A percentile compares a stretch with the other conserved stretches of the same genome.
Evolutionary conservation across 2,888 invertebrate genomes (phyloP).

Genomic region (Stegophylla sp.): DNA sequence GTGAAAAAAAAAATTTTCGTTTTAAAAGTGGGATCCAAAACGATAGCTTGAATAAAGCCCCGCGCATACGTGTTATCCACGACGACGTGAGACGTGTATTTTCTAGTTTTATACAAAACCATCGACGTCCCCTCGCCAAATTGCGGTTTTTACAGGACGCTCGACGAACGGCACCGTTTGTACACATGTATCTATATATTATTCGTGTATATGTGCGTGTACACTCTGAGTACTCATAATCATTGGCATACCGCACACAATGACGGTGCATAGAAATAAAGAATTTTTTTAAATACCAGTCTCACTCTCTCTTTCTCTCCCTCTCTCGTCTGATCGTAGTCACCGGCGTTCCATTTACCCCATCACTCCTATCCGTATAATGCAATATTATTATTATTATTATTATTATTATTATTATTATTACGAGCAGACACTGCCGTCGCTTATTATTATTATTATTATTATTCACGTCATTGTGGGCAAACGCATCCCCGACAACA

Average conservation of each 20-base stretch:
- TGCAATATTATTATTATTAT: background rate
- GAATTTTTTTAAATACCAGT: conserved; percentile 30
- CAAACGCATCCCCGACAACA: conserved; percentile 20
- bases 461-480: conserved; percentile 20
- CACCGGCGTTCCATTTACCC: background rate
- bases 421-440: background rate
- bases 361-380: background rate
- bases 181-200: background rate
- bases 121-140: background rate
- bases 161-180: conserved; percentile 21
- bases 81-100: too few relatives aligned
- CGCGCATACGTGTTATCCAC: too few relatives aligned
- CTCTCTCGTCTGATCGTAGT: too few relatives aligned
- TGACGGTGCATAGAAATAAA: conserved; percentile 30
- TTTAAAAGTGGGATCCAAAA: too few relatives aligned
- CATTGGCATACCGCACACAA: conserved; percentile 24
- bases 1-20: too few relatives aligned
- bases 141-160: background rate
- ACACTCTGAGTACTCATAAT: background rate
- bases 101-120: background rate
- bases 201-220: background rate
- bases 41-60: too few relatives aligned
- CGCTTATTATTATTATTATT: background rate
- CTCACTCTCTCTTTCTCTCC: background rate
- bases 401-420: conserved; percentile 14